phyloP scores from a whole-genome alignment of 2,797 vertebrate species.

The Antennarius maculatus region DNA sequence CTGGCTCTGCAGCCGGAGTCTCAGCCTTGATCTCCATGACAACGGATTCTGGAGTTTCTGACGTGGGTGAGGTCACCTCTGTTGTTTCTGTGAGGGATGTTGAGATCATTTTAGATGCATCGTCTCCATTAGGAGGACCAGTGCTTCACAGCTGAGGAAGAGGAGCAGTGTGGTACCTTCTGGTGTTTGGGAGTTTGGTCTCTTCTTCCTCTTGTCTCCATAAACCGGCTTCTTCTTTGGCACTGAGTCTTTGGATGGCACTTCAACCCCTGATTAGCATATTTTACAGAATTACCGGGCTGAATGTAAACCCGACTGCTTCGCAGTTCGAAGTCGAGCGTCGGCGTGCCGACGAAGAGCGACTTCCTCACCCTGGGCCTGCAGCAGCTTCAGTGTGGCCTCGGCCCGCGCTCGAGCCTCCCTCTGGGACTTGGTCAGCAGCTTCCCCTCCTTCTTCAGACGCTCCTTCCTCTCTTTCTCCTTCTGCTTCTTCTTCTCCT shows the following conservation, averaged over 20 bases:
- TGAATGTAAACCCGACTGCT: too few species aligned
- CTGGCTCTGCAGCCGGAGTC: constrained; percentile 51
- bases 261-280: constrained; percentile 87
- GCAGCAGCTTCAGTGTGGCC: constrained; percentile 90
- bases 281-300: too few species aligned
- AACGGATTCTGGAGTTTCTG: constrained; percentile 69
- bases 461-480: constrained; percentile 98
- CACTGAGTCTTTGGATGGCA: constrained; percentile 96
- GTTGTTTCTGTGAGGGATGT: constrained; percentile 60
- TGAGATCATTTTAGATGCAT: not conserved
- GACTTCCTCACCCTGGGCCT: constrained; percentile 89
- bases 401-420: constrained; percentile 92
- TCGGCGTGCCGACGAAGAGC: too few species aligned
- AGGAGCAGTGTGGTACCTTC: constrained; percentile 80
- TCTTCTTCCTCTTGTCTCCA: constrained; percentile 94
- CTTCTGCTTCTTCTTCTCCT: constrained; percentile 97
- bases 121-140: accelerated
- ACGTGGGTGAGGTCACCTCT: constrained; percentile 66
- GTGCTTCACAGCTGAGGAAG: not conserved
- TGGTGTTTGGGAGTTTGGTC: constrained; percentile 82
- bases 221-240: constrained; percentile 97
- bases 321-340: too few species aligned
- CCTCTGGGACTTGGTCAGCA: constrained; percentile 92
- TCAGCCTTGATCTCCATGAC: constrained; percentile 48
- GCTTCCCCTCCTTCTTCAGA: constrained; percentile 96